Evolutionary conservation across 2,888 invertebrate species (phyloP).

Genomic region (Meiosimyza platycephala): DNA sequence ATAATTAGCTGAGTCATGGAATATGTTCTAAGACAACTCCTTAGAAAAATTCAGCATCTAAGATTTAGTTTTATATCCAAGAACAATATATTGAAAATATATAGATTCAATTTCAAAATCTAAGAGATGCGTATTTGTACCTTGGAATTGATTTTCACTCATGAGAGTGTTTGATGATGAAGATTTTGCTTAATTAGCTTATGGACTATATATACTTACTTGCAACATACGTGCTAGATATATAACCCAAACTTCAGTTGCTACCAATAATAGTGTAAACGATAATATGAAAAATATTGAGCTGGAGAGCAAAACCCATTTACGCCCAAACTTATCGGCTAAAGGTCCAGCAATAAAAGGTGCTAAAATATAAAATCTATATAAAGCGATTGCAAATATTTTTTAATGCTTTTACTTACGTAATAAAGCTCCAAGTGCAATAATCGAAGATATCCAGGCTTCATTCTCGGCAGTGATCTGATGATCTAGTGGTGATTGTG

Average conservation of each 20-base stretch:
- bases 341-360: conserved; percentile 77
- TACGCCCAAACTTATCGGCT: conserved; percentile 77
- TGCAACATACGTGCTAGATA: conserved; percentile 66
- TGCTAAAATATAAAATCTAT: conserved; percentile 65
- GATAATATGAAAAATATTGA: conserved; percentile 77
- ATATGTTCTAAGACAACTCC: too few relatives aligned
- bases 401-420: conserved; percentile 66
- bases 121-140: too few relatives aligned
- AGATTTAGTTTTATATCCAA: too few relatives aligned
- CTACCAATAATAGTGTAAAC: conserved; percentile 75
- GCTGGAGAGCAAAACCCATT: conserved; percentile 75
- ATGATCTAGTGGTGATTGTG: conserved; percentile 68
- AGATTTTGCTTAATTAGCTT: too few relatives aligned
- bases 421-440: conserved; percentile 76
- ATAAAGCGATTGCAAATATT: background rate
- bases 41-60: too few relatives aligned
- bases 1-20: too few relatives aligned
- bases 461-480: conserved; percentile 69
- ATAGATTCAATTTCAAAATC: too few relatives aligned
- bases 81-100: too few relatives aligned
- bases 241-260: conserved; percentile 72
- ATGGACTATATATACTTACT: conserved; percentile 35
- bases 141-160: too few relatives aligned
- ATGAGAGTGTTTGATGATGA: too few relatives aligned
- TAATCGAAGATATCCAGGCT: conserved; percentile 80